phyloP scores from a whole-genome alignment of 2,113 vertebrate species.

The Hyaena hyaena region DNA sequence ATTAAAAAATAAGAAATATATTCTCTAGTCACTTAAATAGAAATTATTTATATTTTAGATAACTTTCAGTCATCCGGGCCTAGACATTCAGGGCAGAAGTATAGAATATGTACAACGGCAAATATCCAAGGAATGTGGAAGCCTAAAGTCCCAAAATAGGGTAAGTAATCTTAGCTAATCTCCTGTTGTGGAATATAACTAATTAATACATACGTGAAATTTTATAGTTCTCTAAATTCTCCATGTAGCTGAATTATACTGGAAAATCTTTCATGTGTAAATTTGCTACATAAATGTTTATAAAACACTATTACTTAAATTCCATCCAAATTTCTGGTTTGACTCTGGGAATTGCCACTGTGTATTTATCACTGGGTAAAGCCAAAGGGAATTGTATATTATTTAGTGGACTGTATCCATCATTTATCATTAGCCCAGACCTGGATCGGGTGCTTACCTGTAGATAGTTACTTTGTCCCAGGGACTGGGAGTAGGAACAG shows the following conservation, averaged over 20 bases:
- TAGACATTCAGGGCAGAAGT: constrained; percentile 75
- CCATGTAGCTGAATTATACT: neutral
- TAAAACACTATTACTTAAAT: neutral
- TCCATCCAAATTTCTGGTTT: neutral
- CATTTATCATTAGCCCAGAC: neutral
- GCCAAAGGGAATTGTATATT: neutral
- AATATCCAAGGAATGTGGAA: constrained; percentile 77
- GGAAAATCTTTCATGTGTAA: neutral
- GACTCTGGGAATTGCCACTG: neutral
- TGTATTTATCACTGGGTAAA: neutral
- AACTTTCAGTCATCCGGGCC: constrained; percentile 72
- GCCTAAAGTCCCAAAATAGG: constrained; percentile 75
- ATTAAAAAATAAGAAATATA: constrained; percentile 43
- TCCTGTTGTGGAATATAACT: neutral
- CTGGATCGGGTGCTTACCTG: neutral
- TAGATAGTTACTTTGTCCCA: neutral
- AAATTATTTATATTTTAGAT: constrained; percentile 75
- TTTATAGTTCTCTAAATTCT: neutral
- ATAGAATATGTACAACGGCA: constrained; percentile 77
- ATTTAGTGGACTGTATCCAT: neutral
- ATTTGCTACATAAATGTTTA: neutral
- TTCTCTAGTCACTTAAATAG: constrained; percentile 50
- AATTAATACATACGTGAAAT: neutral
- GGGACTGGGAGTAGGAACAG: neutral
- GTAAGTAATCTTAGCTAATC: constrained; percentile 66